phyloP scores from a whole-genome alignment of 1,140 invertebrate genomes.

The Drosophila tsacasi region DNA sequence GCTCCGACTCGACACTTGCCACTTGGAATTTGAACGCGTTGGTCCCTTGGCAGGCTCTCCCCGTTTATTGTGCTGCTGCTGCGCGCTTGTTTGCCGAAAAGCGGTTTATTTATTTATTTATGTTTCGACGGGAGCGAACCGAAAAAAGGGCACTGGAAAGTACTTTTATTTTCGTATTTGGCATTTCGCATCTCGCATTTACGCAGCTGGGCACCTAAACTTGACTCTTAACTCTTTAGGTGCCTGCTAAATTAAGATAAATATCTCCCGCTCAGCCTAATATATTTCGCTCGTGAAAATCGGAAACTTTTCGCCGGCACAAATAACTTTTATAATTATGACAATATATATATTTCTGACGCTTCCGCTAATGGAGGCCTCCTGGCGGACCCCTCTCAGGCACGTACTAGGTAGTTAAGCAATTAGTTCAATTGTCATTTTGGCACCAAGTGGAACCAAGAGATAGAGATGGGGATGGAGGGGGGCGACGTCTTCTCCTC shows the following conservation, averaged over 20 bases:
- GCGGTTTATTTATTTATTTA: conserved; percentile 80
- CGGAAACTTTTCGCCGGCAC: conserved; percentile 41
- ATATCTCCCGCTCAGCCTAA: conserved; percentile 64
- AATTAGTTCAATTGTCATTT: conserved; percentile 82
- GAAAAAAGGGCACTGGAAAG: conserved; percentile 42
- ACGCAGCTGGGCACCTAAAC: conserved; percentile 35
- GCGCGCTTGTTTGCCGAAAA: conserved; percentile 59
- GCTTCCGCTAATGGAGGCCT: conserved; percentile 43
- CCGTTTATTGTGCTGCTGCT: conserved; percentile 40
- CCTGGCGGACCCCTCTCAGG: conserved; percentile 27
- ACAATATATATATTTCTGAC: conserved; percentile 29
- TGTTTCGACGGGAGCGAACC: conserved; percentile 34
- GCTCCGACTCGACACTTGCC: conserved; percentile 41
- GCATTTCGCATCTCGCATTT: conserved; percentile 28
- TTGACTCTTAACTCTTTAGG: conserved; percentile 74
- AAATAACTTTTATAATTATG: conserved; percentile 68
- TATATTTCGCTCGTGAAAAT: conserved; percentile 70
- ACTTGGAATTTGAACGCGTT: conserved; percentile 59
- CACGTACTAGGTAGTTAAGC: conserved; percentile 66
- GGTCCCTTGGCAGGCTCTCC: conserved; percentile 50
- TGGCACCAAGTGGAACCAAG: conserved; percentile 36
- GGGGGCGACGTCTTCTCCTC: conserved; percentile 14
- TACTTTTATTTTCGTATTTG: conserved; percentile 40
- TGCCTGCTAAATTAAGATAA: conserved; percentile 72
- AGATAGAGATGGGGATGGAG: neutral